Base-by-base conservation (phyloP, 2,797 vertebrate species). In the Microchirus variegatus region DNA sequence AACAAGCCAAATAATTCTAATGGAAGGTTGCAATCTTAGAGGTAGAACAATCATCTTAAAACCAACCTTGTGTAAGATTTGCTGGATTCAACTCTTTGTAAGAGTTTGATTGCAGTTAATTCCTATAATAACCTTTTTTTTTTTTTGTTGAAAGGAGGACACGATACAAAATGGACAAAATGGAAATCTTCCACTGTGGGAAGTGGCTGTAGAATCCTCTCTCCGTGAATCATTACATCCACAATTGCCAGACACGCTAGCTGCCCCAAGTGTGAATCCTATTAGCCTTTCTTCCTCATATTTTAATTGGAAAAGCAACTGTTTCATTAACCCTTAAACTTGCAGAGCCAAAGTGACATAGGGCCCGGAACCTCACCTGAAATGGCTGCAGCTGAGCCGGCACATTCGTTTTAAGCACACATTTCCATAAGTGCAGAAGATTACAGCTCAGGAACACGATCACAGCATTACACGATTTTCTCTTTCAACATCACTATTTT, bases 281-380 rank as follows among this genome's bases (percentile, higher is more conserved):
- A 66, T 84, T 81, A 83, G 75, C 78, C 71, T 85, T 73, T 65
- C 36, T 75, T 66, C 22, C 65, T 54, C 67, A 52, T 65, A 56
- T 67, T 82, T 72, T 77, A 84, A 86, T 80, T 87, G 75, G 70
- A 83, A 87, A 86, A 73, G 45, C 51, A 74, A 78, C 71, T 65
- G 65, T 87, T 85, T 72, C 64, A 88, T 87, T 87, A 83, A 84
- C 67, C 59, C 60, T 65, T 61, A 62, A 59, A 51, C 53, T 67
- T 70, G 47, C n/a, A 22, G 18, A 38, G 53, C 47, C 17, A 62
- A 57, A 41, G 31, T 64, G 59, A 67, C 0, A 43, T 19, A 53
- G 49, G 48, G 61, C 58, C 58, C 43, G 17, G 2, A 63, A 31
- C 42, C 52, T 53, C 57, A 75, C 59, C 70, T 42, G 76, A 52